Percentiles rank a stretch among this genome's conserved stretches.
Conservation (phyloP, 2,113 vertebrate genomes). For the Tympanuchus pallidicinctus region DNA sequence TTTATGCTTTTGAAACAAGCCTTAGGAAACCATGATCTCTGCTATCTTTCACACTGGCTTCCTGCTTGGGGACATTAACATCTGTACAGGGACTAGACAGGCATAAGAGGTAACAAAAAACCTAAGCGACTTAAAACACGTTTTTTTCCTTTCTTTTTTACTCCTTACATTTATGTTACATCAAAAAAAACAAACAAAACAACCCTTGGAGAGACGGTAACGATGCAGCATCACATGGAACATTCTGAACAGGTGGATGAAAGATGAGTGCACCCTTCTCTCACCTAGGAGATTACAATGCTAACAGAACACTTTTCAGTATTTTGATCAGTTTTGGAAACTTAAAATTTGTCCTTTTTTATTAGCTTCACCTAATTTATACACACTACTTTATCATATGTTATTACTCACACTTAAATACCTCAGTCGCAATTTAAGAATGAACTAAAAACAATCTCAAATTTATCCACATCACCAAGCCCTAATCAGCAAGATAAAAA, state of each 20-base stretch:
- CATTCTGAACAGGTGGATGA: accelerated
- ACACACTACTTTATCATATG: background rate
- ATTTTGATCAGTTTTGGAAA: background rate
- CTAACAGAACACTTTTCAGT: background rate
- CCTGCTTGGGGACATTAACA: background rate
- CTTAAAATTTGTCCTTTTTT: background rate
- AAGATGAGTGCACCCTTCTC: accelerated
- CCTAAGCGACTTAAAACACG: background rate
- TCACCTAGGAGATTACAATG: background rate
- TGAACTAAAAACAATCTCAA: background rate
- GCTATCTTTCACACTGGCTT: background rate
- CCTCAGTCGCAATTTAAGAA: background rate
- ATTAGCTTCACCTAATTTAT: background rate
- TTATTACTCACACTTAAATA: background rate
- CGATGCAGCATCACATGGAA: background rate
- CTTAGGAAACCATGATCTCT: background rate
- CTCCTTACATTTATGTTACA: background rate
- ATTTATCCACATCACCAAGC: background rate
- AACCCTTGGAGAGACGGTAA: background rate
- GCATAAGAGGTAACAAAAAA: background rate
- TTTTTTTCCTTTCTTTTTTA: background rate
- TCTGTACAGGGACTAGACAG: background rate
- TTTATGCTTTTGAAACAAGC: background rate
- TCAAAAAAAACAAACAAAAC: background rate
- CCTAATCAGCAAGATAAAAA: background rate